Base-by-base conservation (phyloP, 1,140 invertebrate species). In the Agrilus planipennis region DNA sequence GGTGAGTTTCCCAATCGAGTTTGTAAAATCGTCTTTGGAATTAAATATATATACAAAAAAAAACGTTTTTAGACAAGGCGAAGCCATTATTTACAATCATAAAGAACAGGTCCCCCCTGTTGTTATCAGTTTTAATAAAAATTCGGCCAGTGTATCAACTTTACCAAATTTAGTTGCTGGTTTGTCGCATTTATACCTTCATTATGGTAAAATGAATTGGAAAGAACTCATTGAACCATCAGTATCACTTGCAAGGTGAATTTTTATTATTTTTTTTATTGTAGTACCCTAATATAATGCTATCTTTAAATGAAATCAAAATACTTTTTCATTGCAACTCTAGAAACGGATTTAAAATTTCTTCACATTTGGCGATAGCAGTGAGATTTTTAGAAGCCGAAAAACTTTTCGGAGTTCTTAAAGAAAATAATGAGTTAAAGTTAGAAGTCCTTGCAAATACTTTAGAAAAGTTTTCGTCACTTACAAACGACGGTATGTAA, bases 41-140 rank as follows among this genome's bases (percentile, higher is more conserved):
- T n/a, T n/a, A n/a, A n/a, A n/a, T n/a, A n/a, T n/a, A n/a, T n/a
- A n/a, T n/a, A n/a, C n/a, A n/a, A n/a, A n/a, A 46, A 31, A 6
- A 30, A 49, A 44, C 34, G 42, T 35, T 56, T 60, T 59, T 64
- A 85, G 84, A 35, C 80, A 78, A 51, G 83, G 83, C 18, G 72
- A 79, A 27, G 65, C 84, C 51, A 62, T 87, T 50, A 69, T 84
- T 47, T 79, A 84, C 61, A 75, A 78, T 56, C 80, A 79, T 52
- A 67, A 69, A 44, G 61, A 56, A 16, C 51, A 61, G 35, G 51
- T 57, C 21, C 49, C 60, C 49, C 66, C 74, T 16, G 52, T 65
- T 14, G 54, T 73, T 11, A 61, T 79, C 18, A 71, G 79, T 60
- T 79, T 79, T 51, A 57, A 58, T 49, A 52, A 35, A 49, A 50